Conservation (phyloP, 2,888 invertebrate genomes). For the Eledona agricola region DNA sequence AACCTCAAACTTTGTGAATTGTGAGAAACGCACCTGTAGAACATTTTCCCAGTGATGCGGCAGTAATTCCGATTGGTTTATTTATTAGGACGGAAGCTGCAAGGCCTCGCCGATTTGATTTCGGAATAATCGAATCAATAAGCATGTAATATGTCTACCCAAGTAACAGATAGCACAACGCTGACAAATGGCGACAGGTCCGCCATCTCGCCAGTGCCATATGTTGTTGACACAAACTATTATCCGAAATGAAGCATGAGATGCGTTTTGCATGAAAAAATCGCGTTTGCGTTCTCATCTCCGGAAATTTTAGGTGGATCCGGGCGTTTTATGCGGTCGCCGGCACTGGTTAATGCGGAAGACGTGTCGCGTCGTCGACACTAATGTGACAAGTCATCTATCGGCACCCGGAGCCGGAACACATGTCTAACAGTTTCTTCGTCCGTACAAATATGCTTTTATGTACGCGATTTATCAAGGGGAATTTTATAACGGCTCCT, state of each 20-base stretch:
- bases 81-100: conserved; percentile 29
- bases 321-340: not conserved
- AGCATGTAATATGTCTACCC: conserved; percentile 33
- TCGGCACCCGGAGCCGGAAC: not conserved
- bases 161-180: conserved; percentile 32
- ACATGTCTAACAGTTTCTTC: not conserved
- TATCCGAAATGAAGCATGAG: conserved; percentile 36
- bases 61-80: conserved; percentile 34
- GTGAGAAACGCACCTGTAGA: conserved; percentile 10
- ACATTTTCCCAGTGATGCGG: conserved; percentile 13
- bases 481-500: conserved; percentile 11
- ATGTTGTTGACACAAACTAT: conserved; percentile 37
- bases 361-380: no score
- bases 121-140: conserved; percentile 39
- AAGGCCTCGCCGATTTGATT: conserved; percentile 29
- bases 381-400: conserved; percentile 7
- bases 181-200: conserved; percentile 33
- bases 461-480: conserved; percentile 12
- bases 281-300: conserved; percentile 30
- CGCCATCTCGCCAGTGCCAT: conserved; percentile 32
- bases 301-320: conserved; percentile 33
- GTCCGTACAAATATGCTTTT: conserved; percentile 10
- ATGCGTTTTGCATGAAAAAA: conserved; percentile 32
- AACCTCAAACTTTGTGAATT: conserved; percentile 9
- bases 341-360: not conserved